These are phyloP conservation scores for Zonotrichia leucophrys DNA, from an alignment of 2,113 vertebrate species.

Conservation along the genomic window DNA sequence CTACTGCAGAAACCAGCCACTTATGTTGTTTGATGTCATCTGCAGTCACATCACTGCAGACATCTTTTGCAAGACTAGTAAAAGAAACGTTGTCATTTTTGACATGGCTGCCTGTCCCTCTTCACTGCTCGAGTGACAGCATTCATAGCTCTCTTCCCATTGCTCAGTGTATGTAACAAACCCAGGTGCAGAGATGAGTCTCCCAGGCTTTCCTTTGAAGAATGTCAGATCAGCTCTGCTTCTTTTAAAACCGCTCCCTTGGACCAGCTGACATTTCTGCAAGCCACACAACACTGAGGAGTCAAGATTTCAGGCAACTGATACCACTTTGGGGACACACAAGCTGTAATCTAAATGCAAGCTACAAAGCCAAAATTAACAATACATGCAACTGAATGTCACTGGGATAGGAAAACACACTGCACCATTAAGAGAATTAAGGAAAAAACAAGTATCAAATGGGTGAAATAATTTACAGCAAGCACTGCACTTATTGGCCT, in stretches of 20 bases:
- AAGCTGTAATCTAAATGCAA: slow-evolving; percentile 23
- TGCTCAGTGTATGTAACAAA: slow-evolving; percentile 46
- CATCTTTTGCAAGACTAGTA: slow-evolving; percentile 68
- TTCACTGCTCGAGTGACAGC: slow-evolving; percentile 69
- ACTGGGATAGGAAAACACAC: not conserved
- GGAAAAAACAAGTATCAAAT: slow-evolving; percentile 1
- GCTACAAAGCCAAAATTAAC: slow-evolving; percentile 44
- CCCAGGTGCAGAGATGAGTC: slow-evolving; percentile 68
- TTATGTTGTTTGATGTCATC: slow-evolving; percentile 69
- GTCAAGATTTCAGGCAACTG: slow-evolving; percentile 48
- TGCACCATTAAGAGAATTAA: not conserved
- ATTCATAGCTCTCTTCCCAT: slow-evolving; percentile 36
- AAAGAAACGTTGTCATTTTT: slow-evolving; percentile 70
- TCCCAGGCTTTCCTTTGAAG: slow-evolving; percentile 61
- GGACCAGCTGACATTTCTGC: slow-evolving; percentile 64
- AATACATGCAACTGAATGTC: not conserved
- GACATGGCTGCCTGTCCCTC: slow-evolving; percentile 72
- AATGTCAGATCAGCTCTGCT: slow-evolving; percentile 61
- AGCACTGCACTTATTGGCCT: not conserved
- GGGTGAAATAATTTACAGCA: not conserved
- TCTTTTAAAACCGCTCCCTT: slow-evolving; percentile 42
- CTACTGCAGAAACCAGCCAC: slow-evolving; percentile 62
- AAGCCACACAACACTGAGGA: slow-evolving; percentile 24
- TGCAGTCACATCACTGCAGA: slow-evolving; percentile 67
- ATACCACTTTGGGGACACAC: slow-evolving; percentile 35